A percentile compares a stretch with the other conserved stretches of the same genome.
These are phyloP conservation scores for Pyrochroa serraticornis DNA, from an alignment of 2,888 invertebrate species.

Conservation along the genomic window DNA sequence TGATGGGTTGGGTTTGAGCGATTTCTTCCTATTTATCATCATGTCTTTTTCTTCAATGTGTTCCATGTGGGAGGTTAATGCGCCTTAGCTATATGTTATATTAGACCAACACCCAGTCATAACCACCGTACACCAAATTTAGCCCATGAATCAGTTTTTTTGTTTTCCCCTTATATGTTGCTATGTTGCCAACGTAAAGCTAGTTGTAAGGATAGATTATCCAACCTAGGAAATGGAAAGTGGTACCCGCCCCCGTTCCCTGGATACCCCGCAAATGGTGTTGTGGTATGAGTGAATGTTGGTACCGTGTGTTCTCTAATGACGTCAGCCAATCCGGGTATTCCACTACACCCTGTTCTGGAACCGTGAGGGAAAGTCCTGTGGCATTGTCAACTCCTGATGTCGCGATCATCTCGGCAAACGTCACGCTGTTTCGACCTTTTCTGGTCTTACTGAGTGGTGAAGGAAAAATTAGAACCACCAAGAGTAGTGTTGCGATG, in stretches of 20 bases:
- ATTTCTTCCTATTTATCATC: background rate
- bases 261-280: constrained; percentile 5
- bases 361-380: constrained; percentile 63
- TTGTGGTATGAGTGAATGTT: constrained; percentile 49
- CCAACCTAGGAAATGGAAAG: background rate
- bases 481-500: too few relatives aligned
- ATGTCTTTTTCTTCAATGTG: background rate
- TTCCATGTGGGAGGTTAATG: constrained; percentile 14
- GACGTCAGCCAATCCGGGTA: constrained; percentile 65
- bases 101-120: constrained; percentile 49
- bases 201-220: constrained; percentile 16
- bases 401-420: constrained; percentile 51
- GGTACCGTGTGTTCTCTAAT: constrained; percentile 50
- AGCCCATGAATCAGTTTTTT: constrained; percentile 14
- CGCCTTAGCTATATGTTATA: constrained; percentile 18
- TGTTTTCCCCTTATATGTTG: background rate
- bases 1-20: background rate
- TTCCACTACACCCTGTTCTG: constrained; percentile 63
- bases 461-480: background rate
- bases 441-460: constrained; percentile 44
- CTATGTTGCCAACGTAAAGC: constrained; percentile 5
- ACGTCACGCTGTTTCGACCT: constrained; percentile 55
- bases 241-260: constrained; percentile 4
- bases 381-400: constrained; percentile 57
- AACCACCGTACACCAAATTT: constrained; percentile 45